These are phyloP conservation scores for Orthonevra nobilis DNA, from an alignment of 2,888 invertebrate species.

Conservation along the genomic window DNA sequence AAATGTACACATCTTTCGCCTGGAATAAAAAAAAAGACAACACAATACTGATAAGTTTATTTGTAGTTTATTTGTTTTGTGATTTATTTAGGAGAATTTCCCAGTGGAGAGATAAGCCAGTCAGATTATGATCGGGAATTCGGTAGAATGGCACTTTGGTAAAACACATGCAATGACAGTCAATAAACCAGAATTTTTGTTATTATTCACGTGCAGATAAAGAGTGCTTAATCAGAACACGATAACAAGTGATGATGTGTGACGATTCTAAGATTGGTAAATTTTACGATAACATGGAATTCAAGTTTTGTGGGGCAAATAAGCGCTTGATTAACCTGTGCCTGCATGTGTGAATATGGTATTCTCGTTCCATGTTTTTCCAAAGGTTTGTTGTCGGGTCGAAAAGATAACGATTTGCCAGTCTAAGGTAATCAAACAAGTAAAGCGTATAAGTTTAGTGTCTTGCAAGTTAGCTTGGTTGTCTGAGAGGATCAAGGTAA, in stretches of 20 bases:
- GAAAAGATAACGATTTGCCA: no score
- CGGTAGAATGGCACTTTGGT: neutral
- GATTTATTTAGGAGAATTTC: conserved; percentile 22
- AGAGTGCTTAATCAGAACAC: neutral
- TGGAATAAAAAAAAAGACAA: conserved; percentile 81
- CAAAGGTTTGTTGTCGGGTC: no score
- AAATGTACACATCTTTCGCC: conserved; percentile 93
- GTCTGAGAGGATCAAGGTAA: no score
- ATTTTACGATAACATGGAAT: conserved; percentile 6
- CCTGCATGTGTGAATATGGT: no score
- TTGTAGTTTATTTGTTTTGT: neutral
- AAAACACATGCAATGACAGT: conserved; percentile 24
- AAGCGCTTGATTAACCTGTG: no score
- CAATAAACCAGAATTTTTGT: conserved; percentile 21
- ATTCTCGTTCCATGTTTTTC: no score
- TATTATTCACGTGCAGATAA: conserved; percentile 4
- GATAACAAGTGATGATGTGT: conserved; percentile 26
- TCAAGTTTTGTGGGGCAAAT: conserved; percentile 47
- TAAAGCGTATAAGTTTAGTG: no score
- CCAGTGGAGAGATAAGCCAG: neutral
- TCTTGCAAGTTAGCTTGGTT: no score
- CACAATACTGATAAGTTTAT: no score
- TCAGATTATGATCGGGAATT: conserved; percentile 2
- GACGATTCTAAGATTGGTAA: conserved; percentile 35
- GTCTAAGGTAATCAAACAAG: no score